Conservation (phyloP, 1,140 invertebrate genomes). For the Epicauta chinensis region DNA sequence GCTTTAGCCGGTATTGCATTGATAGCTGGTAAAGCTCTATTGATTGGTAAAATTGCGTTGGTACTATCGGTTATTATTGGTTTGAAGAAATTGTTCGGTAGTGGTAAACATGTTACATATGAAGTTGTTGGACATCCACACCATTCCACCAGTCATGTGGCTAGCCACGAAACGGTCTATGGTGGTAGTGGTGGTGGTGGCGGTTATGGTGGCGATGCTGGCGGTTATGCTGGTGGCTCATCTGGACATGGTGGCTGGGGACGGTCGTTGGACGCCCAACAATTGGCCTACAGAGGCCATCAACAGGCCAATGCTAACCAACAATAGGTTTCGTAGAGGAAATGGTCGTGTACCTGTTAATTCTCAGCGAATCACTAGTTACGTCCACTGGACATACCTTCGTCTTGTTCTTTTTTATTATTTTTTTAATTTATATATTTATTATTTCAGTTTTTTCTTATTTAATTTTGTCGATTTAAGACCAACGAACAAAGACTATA, state of each 20-base stretch:
- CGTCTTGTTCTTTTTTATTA: slow-evolving; percentile 1
- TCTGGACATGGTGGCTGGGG: slow-evolving; percentile 65
- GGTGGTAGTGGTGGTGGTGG: slow-evolving; percentile 49
- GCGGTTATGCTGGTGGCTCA: slow-evolving; percentile 48
- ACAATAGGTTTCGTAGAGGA: slow-evolving; percentile 28
- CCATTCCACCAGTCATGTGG: slow-evolving; percentile 60
- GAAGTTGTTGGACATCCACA: slow-evolving; percentile 79
- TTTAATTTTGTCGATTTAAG: slow-evolving; percentile 16
- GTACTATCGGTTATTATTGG: slow-evolving; percentile 75
- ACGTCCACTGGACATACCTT: slow-evolving; percentile 10
- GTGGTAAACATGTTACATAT: slow-evolving; percentile 76
- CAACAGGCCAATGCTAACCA: slow-evolving; percentile 34
- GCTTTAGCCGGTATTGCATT: slow-evolving; percentile 72
- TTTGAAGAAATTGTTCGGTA: slow-evolving; percentile 66
- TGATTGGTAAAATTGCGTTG: slow-evolving; percentile 77
- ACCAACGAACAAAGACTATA: slow-evolving; percentile 27
- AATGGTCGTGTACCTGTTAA: slow-evolving; percentile 40
- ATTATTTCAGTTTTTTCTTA: slow-evolving; percentile 14
- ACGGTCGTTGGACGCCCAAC: slow-evolving; percentile 62
- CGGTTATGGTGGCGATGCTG: slow-evolving; percentile 48
- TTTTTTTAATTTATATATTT: slow-evolving; percentile 28
- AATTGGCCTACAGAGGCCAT: slow-evolving; percentile 68
- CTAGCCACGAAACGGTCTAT: slow-evolving; percentile 54
- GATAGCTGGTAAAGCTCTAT: slow-evolving; percentile 75
- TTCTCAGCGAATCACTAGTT: slow-evolving; percentile 31